These are phyloP conservation scores for Bradysia coprophila DNA, from an alignment of 1,140 invertebrate genomes.

Conservation along the genomic window DNA sequence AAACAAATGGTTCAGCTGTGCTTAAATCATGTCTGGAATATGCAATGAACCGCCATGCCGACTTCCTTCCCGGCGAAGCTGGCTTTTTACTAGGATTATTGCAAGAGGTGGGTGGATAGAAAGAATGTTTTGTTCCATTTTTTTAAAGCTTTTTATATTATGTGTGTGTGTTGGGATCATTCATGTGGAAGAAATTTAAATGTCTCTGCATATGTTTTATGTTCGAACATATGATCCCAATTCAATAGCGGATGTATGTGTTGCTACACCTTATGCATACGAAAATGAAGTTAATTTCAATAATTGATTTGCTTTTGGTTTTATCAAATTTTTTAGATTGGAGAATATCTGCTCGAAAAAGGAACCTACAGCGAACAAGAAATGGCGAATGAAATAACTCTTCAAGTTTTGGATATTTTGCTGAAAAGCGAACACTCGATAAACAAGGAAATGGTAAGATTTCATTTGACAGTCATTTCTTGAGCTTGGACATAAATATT, in stretches of 20 bases:
- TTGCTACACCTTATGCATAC: no score
- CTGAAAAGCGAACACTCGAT: conserved; percentile 23
- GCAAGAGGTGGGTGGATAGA: conserved; percentile 17
- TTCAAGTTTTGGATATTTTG: conserved; percentile 23
- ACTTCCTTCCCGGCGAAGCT: conserved; percentile 21
- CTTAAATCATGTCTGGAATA: conserved; percentile 21
- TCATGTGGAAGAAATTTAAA: no score
- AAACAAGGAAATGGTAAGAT: conserved; percentile 20
- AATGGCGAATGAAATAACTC: conserved; percentile 22
- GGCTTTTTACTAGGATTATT: conserved; percentile 21
- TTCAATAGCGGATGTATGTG: no score
- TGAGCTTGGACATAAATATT: no score
- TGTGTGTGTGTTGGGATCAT: no score
- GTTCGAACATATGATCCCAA: no score
- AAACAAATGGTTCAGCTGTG: conserved; percentile 30
- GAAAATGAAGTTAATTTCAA: no score
- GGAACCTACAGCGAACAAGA: conserved; percentile 23
- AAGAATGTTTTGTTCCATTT: neutral
- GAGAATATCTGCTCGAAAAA: conserved; percentile 22
- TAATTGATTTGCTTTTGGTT: neutral
- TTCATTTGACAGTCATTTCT: neutral
- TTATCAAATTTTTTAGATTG: conserved; percentile 13
- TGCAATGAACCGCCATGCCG: conserved; percentile 14
- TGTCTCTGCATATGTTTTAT: no score
- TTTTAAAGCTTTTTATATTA: neutral